Percentiles rank a stretch among this genome's conserved stretches.
These are phyloP conservation scores for Cataglyphis livida DNA, from an alignment of 2,888 invertebrate species.

Conservation along the genomic window DNA sequence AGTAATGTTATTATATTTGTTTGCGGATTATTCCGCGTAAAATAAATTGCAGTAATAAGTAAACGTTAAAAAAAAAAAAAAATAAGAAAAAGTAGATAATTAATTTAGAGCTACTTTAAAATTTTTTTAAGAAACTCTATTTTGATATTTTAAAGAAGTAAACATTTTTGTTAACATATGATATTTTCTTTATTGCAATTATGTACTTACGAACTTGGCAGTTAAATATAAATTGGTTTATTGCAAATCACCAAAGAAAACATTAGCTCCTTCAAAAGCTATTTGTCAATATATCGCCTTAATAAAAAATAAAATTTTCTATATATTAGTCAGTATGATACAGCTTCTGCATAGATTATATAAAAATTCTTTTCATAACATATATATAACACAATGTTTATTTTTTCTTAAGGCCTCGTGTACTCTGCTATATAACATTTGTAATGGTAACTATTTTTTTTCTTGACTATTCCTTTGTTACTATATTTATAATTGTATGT, in stretches of 20 bases:
- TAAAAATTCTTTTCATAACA: background rate
- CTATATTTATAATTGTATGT: conserved; percentile 91
- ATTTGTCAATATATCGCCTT: background rate
- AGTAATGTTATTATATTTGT: too few relatives aligned
- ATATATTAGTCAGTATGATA: background rate
- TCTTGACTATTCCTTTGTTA: conserved; percentile 83
- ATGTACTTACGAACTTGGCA: background rate
- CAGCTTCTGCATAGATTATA: background rate
- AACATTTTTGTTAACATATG: background rate
- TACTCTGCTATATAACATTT: background rate
- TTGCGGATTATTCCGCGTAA: too few relatives aligned
- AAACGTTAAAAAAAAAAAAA: background rate
- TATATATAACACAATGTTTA: background rate
- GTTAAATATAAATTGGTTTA: background rate
- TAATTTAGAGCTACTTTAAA: background rate
- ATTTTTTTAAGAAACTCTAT: background rate
- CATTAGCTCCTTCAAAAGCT: background rate
- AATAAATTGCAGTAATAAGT: background rate
- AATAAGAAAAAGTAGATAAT: background rate
- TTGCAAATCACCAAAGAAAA: background rate
- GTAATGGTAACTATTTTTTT: background rate
- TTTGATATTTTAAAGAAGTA: background rate
- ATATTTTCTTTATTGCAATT: conserved; percentile 1
- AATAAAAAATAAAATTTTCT: background rate
- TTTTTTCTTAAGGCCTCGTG: conserved; percentile 2